Base-by-base conservation (phyloP, 2,113 vertebrate genomes). In the Ranitomeya imitator region DNA sequence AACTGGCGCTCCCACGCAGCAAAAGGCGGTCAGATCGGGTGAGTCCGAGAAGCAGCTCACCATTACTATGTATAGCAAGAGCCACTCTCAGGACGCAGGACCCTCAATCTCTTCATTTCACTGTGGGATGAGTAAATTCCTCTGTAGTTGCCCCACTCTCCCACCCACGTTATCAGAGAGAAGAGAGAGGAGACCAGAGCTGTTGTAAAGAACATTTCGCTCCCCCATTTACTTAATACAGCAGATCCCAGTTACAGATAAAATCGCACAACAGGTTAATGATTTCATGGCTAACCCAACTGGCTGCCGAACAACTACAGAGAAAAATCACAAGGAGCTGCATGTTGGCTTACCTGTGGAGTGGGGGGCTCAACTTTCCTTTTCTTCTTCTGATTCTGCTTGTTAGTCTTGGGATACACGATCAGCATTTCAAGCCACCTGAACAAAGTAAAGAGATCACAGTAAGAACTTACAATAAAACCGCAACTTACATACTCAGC, bases 351-450 rank as follows among this genome's bases (percentile, higher is more conserved):
- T 95, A 99, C 98, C 98, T 99, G 98, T 0, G 96, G 96, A 63
- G 96, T 97, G 12, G 97, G 96, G 7, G 98, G 96, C 92, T 99
- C 98, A 6, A 99, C 98, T 91, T 99, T 99, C 92, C 98, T 96
- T 90, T 99, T 99, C 92, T 99, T 99, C 93, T 99, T 99, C 93
- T 97, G 98, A 92, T 99, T 99, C 92, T 98, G 98, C 90, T 99
- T 99, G 93, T 99, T 99, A 83, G 98, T 98, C 91, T 96, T 95
- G 0, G 98, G 98, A 89, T 99, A 99, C 59, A 98, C 95, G 0
- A 96, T 94, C 90, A 99, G 95, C 93, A 96, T 97, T 90, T 99
- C 98, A 91, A 97, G 94, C 98, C 98, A 99, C 88, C 98, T 99
- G 90, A 2, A 7, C 51, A 81, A 67, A 92, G 77, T 81, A 45